Conservation (phyloP, 2,797 vertebrate genomes). For the Pampus argenteus region DNA sequence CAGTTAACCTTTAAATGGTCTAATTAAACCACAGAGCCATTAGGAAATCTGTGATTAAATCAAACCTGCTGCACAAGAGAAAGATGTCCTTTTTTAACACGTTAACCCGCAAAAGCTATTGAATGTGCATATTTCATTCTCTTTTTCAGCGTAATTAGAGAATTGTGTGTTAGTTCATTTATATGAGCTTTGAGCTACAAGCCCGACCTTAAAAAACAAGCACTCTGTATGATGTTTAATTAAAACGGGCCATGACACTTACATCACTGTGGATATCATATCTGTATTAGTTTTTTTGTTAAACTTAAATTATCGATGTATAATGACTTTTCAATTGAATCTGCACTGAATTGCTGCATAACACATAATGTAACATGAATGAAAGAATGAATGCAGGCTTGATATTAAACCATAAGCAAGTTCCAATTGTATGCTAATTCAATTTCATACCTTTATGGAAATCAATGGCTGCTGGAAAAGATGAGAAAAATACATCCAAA, state of each 20-base stretch:
- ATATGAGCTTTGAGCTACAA: background rate
- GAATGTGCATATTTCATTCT: conserved; percentile 3
- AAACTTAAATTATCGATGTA: background rate
- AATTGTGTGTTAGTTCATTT: conserved; percentile 11
- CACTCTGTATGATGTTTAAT: background rate
- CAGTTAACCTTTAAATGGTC: conserved; percentile 81
- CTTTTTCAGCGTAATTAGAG: background rate
- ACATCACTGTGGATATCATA: background rate
- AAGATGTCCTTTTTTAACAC: conserved; percentile 54
- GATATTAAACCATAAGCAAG: background rate
- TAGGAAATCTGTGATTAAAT: conserved; percentile 72
- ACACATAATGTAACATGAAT: background rate
- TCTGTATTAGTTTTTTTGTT: background rate
- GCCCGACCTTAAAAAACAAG: background rate
- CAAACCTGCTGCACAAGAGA: conserved; percentile 44
- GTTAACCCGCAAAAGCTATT: conserved; percentile 6
- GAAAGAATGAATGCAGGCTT: background rate
- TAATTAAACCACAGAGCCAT: conserved; percentile 77
- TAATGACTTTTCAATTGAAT: background rate
- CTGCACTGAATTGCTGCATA: too few relatives aligned
- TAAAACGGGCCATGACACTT: background rate
- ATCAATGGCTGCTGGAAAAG: too few relatives aligned
- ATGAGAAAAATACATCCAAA: too few relatives aligned
- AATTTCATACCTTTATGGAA: too few relatives aligned
- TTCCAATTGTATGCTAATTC: too few relatives aligned